Evolutionary conservation across 2,113 vertebrate species (phyloP).

Genomic region (Microcebus murinus): DNA sequence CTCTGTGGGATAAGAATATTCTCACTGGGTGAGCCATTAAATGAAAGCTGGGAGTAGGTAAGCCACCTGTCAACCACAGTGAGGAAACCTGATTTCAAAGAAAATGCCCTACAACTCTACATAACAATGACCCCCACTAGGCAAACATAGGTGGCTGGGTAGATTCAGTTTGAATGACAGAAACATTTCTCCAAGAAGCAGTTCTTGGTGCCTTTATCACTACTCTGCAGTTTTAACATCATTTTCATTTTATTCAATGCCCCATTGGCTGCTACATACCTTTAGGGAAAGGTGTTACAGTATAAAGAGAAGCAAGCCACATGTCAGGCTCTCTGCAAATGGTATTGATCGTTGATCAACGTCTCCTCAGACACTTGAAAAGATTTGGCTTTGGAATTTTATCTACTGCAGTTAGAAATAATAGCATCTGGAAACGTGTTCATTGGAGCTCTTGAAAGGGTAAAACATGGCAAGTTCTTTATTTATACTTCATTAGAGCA

Average conservation of each 20-base stretch:
- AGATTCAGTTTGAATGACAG: background rate
- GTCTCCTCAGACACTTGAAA: background rate
- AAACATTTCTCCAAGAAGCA: accelerated
- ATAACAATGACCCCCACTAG: accelerated
- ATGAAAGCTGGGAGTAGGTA: background rate
- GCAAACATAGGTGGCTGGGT: background rate
- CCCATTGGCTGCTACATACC: background rate
- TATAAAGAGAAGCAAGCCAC: background rate
- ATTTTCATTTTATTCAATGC: background rate
- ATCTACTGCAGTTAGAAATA: background rate
- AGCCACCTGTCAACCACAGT: background rate
- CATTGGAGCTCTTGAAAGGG: background rate
- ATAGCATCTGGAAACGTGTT: background rate
- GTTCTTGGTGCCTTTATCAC: background rate
- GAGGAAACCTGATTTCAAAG: background rate
- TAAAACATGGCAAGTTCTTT: background rate
- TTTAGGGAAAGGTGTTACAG: accelerated
- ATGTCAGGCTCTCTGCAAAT: no score
- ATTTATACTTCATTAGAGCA: background rate
- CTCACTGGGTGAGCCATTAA: background rate
- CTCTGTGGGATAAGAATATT: background rate
- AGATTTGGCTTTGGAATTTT: accelerated
- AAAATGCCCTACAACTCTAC: background rate
- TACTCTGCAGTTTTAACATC: background rate
- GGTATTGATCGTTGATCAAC: background rate